Conservation (phyloP, 2,888 invertebrate genomes). For the Amphipoea oculea region DNA sequence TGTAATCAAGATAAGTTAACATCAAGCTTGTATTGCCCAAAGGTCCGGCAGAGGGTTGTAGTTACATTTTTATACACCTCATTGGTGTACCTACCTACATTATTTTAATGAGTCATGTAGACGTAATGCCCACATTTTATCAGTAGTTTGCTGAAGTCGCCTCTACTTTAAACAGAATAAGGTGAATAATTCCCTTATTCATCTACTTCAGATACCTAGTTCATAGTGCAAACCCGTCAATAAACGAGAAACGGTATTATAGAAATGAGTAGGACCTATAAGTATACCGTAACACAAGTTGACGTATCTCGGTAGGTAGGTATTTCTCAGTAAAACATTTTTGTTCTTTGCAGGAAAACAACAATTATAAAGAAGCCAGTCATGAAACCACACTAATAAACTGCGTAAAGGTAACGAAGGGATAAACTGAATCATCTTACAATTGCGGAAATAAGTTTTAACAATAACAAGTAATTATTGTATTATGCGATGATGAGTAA, state of each 20-base stretch:
- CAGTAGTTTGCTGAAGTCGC: neutral
- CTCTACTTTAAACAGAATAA: neutral
- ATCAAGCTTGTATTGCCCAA: neutral
- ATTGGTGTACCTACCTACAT: neutral
- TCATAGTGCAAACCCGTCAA: neutral
- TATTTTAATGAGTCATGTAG: neutral
- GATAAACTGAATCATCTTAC: neutral
- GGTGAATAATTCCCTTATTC: neutral
- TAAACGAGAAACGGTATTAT: neutral
- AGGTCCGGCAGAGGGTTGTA: neutral
- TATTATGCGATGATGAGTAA: neutral
- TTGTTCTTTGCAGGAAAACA: neutral
- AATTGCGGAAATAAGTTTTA: neutral
- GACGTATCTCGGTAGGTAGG: neutral
- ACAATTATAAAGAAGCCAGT: slow-evolving; percentile 12
- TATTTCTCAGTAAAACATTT: slow-evolving; percentile 20
- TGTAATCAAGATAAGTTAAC: slow-evolving; percentile 13
- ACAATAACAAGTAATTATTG: neutral
- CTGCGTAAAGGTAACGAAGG: neutral
- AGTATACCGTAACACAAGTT: too few species aligned
- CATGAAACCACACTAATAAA: neutral
- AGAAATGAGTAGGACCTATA: neutral
- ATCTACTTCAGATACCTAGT: neutral
- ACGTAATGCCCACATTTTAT: neutral
- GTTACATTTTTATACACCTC: neutral